Evolutionary conservation across 2,888 invertebrate species (phyloP), one percentile per base, ranked within the genome.

Genomic region (Nematopogon swammerdamellus): DNA sequence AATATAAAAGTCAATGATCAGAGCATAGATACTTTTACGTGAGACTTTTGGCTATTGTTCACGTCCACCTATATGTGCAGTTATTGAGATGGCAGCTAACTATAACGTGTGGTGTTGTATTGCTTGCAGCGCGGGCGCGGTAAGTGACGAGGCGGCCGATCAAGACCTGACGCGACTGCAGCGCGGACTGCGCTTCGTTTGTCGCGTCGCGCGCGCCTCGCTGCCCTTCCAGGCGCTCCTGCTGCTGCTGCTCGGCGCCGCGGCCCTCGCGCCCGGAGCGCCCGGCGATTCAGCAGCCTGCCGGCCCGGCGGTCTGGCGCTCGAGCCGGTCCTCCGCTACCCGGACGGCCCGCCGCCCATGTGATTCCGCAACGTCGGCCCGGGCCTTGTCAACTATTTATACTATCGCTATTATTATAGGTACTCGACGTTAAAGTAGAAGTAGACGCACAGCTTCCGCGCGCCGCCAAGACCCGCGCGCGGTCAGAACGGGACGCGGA

Each of bases 211-310:
- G 56, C 85, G 95, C 65, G 92, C 95, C 49, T 94, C 96, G 18
- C 82, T 97, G 57, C 97, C 97, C 49, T 91, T 98, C 68, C 96
- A 98, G 80, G 94, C 95, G 54, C 80, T 98, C 61, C 90, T 98
- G 81, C 84, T 97, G 60, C 82, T 97, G 53, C 84, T 98, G 60
- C 84, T 98, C 63, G 96, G 97, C 51, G 91, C 95, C 52, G 96
- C 97, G 48, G 91, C 95, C 49, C 82, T 98, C 59, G 91, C 97
- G 49, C 95, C 95, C 4, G 88, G 91, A 70, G 86, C 90, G 56
- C 91, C 92, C 72, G 88, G 89, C 62, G 92, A 92, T 64, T 86
- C 87, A 55, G 92, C 95, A 69, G 89, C 90, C 71, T 85, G 95
- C 65, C 85, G 90, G 58, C 88, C 88, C 59, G 86, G 93, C 60